phyloP scores from a whole-genome alignment of 2,113 vertebrate species.

The Stictonetta naevosa region DNA sequence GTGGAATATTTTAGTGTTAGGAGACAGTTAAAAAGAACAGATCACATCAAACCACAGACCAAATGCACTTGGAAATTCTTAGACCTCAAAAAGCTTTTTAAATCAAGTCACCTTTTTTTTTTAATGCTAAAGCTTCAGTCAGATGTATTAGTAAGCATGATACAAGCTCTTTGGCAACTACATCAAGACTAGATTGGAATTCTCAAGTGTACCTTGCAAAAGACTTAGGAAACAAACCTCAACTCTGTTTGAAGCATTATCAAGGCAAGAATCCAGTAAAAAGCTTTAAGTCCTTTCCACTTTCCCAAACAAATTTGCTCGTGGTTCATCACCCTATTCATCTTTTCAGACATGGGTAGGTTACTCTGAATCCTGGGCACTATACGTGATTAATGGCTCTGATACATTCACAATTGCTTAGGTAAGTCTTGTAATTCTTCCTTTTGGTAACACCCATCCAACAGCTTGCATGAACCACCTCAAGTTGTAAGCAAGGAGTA shows the following conservation, averaged over 20 bases:
- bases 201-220: background rate
- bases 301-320: background rate
- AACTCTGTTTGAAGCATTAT: background rate
- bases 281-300: background rate
- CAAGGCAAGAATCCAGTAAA: background rate
- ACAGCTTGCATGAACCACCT: background rate
- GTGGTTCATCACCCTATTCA: background rate
- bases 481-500: background rate
- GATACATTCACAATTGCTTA: background rate
- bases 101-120: background rate
- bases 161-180: background rate
- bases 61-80: background rate
- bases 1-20: background rate
- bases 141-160: background rate
- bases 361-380: background rate
- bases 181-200: background rate
- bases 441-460: background rate
- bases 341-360: background rate
- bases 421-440: background rate
- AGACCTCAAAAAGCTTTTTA: background rate
- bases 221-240: background rate
- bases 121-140: background rate
- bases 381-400: background rate
- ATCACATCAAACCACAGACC: background rate
- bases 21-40: background rate